These are phyloP conservation scores for Allobates femoralis DNA, from an alignment of 2,797 vertebrate genomes.

Conservation along the genomic window DNA sequence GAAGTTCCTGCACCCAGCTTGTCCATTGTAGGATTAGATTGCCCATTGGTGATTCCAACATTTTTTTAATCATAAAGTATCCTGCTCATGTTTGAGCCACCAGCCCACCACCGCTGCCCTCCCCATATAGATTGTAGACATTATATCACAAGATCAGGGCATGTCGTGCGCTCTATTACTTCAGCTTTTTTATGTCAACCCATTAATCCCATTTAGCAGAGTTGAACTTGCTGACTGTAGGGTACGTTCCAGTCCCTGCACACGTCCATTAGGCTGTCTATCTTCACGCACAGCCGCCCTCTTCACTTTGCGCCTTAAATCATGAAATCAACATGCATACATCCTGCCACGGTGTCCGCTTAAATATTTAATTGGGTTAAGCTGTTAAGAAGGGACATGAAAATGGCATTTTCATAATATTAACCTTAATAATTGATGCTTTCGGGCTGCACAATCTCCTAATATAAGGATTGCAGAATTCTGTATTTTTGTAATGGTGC, in stretches of 20 bases:
- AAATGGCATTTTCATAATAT: constrained; percentile 37
- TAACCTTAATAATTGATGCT: constrained; percentile 35
- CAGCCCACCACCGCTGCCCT: too few species aligned
- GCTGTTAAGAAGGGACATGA: constrained; percentile 38
- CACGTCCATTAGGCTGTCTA: not conserved
- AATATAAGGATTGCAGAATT: constrained; percentile 31
- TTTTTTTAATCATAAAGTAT: too few species aligned
- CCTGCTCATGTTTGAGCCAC: too few species aligned
- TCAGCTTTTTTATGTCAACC: not conserved
- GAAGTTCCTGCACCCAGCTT: too few species aligned
- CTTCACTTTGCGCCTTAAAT: not conserved
- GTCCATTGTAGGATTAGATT: too few species aligned
- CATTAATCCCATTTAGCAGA: constrained; percentile 5
- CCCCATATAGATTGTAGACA: not conserved
- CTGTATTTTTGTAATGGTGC: constrained; percentile 33
- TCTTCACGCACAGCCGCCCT: not conserved
- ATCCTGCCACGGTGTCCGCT: constrained; percentile 23
- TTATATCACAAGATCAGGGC: not conserved
- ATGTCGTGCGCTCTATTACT: not conserved
- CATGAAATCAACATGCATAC: constrained; percentile 9
- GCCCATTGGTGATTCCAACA: too few species aligned
- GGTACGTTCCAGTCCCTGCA: not conserved
- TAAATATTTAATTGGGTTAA: constrained; percentile 48
- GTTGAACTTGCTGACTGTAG: not conserved
- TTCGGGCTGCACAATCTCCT: too few species aligned